Evolutionary conservation across 1,140 invertebrate genomes (phyloP).

Genomic region (Pseudomyrmex sp.): DNA sequence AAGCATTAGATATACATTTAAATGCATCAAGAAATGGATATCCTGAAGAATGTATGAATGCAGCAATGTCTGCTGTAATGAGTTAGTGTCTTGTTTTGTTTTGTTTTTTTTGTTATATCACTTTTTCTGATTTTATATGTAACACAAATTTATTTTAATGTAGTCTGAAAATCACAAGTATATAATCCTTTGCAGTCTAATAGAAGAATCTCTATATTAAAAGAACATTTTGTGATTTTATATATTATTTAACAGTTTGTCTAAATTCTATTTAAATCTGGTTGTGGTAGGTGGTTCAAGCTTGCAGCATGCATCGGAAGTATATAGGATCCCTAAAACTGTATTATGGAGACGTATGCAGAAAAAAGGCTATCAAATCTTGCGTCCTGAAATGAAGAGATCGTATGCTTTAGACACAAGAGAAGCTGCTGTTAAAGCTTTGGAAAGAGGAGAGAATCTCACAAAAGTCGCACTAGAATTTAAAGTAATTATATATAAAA

Average conservation of each 20-base stretch:
- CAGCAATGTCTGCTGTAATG: constrained; percentile 83
- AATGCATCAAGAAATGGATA: constrained; percentile 83
- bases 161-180: too few relatives aligned
- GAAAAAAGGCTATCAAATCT: constrained; percentile 82
- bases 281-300: constrained; percentile 81
- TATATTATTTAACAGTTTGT: constrained; percentile 35
- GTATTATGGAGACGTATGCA: constrained; percentile 87
- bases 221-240: not conserved
- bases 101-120: not conserved
- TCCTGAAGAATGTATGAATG: constrained; percentile 83
- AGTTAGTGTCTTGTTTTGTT: constrained; percentile 72
- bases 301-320: constrained; percentile 84
- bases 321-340: constrained; percentile 87
- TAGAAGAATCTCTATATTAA: too few relatives aligned
- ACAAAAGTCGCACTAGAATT: constrained; percentile 86
- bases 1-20: constrained; percentile 81
- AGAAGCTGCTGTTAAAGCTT: constrained; percentile 85
- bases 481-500: constrained; percentile 75
- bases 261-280: not conserved
- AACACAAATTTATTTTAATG: not conserved
- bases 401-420: constrained; percentile 84
- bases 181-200: too few relatives aligned
- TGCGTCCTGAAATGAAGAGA: constrained; percentile 83
- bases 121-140: constrained; percentile 3
- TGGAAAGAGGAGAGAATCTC: constrained; percentile 86